Evolutionary conservation across 2,797 vertebrate species (phyloP).

Genomic region (Pagetopsis macropterus): DNA sequence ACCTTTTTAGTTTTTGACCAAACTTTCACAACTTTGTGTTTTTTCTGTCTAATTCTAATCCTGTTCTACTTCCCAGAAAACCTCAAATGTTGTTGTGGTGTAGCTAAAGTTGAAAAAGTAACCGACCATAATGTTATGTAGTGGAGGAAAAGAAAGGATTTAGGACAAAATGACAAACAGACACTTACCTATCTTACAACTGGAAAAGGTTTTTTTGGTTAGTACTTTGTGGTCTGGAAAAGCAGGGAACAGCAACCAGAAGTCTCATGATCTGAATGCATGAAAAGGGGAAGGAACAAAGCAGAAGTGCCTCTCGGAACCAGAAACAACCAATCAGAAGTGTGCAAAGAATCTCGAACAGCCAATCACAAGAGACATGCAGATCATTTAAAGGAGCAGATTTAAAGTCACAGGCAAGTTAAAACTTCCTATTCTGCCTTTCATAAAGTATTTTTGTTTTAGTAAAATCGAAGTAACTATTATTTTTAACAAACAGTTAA

Average conservation of each 20-base stretch:
- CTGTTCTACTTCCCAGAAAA: neutral
- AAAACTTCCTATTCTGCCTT: neutral
- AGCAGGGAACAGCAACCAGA: neutral
- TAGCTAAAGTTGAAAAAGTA: neutral
- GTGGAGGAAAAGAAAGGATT: too few relatives aligned
- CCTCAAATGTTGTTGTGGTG: neutral
- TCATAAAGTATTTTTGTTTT: neutral
- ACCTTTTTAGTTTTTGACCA: neutral
- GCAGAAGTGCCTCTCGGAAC: neutral
- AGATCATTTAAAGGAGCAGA: neutral
- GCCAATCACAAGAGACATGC: conserved; percentile 50
- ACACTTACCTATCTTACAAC: conserved; percentile 50
- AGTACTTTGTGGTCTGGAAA: conserved; percentile 8
- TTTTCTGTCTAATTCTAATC: neutral
- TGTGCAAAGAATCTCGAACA: neutral
- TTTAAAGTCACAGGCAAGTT: conserved; percentile 68
- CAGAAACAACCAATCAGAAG: conserved; percentile 28
- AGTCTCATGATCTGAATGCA: conserved; percentile 59
- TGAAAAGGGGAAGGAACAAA: conserved; percentile 20
- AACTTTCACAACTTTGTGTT: neutral
- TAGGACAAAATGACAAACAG: neutral
- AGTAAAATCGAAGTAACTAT: neutral
- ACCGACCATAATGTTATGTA: neutral
- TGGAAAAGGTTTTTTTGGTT: neutral
- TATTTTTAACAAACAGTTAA: conserved; percentile 5